A percentile compares a stretch with the other conserved stretches of the same genome.
Evolutionary conservation across 2,888 invertebrate species (phyloP).

Genomic region (Elmis aenea): DNA sequence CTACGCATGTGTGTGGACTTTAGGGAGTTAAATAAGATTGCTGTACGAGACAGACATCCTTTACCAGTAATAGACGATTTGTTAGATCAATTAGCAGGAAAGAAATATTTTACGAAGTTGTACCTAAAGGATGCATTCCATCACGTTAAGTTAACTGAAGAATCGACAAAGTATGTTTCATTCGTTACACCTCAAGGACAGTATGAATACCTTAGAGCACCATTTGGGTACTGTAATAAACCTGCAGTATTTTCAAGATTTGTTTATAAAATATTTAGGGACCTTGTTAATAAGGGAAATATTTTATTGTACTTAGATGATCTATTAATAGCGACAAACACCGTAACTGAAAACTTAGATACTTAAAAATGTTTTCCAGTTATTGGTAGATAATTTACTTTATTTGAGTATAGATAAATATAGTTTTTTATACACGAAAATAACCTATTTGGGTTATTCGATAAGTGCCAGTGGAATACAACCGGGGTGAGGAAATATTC

Average conservation of each 20-base stretch:
- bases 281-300: background rate
- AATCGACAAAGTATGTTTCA: conserved; percentile 9
- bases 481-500: background rate
- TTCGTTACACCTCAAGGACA: conserved; percentile 12
- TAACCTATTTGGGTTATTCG: conserved; percentile 1
- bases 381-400: background rate
- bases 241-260: conserved; percentile 3
- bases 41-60: background rate
- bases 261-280: background rate
- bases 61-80: background rate
- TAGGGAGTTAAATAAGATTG: background rate
- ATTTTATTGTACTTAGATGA: background rate
- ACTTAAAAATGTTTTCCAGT: background rate
- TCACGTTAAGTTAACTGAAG: conserved; percentile 7
- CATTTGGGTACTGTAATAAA: conserved; percentile 10
- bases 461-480: background rate
- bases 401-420: conserved; percentile 3
- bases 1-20: background rate
- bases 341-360: background rate
- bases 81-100: background rate
- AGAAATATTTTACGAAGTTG: background rate
- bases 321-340: background rate
- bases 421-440: background rate
- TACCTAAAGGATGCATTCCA: conserved; percentile 6
- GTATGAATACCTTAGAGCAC: conserved; percentile 7